Conservation (phyloP, 2,797 vertebrate species). For the Balearica regulorum region DNA sequence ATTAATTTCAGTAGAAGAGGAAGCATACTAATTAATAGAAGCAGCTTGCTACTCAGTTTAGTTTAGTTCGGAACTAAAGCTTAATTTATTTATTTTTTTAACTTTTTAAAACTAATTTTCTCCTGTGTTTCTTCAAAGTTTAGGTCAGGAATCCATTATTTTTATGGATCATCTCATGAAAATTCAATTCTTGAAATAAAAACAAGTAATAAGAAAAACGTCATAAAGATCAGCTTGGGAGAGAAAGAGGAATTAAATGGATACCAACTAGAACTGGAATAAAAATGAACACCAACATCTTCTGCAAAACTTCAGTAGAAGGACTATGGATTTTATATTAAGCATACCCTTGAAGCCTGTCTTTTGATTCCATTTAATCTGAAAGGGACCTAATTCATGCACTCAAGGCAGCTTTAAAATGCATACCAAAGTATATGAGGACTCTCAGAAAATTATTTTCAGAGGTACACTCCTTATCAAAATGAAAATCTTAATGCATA, state of each 20-base stretch:
- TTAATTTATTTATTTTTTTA: not conserved
- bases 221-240: not conserved
- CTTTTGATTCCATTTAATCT: not conserved
- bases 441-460: not conserved
- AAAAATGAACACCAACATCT: not conserved
- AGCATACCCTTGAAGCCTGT: not conserved
- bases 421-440: not conserved
- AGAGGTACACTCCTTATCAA: not conserved
- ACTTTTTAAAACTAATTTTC: not conserved
- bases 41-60: not conserved
- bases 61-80: not conserved
- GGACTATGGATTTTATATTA: not conserved
- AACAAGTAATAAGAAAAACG: not conserved
- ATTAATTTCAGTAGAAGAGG: not conserved
- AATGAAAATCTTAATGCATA: not conserved
- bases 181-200: not conserved
- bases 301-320: not conserved
- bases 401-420: not conserved
- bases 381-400: not conserved
- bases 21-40: not conserved
- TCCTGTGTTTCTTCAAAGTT: not conserved
- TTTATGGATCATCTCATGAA: not conserved
- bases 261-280: not conserved
- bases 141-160: not conserved
- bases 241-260: not conserved